Conservation (phyloP, 2,888 invertebrate species). For the Galeruca laticollis region DNA sequence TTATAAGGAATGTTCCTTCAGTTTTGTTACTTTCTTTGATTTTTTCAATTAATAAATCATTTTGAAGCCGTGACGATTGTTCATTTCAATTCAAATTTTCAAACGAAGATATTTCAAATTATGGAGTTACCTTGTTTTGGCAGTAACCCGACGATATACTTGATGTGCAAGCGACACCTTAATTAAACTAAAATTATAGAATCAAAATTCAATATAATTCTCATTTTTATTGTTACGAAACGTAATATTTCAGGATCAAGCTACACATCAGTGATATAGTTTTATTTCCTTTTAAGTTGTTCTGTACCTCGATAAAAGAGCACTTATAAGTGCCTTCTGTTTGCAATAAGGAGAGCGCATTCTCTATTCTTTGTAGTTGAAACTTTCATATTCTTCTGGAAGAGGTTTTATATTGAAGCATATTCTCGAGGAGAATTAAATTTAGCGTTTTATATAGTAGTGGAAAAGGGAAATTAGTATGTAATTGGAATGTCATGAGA, state of each 20-base stretch:
- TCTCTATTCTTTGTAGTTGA: constrained; percentile 31
- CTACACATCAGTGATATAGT: constrained; percentile 22
- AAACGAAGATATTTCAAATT: too few relatives aligned
- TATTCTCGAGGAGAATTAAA: constrained; percentile 33
- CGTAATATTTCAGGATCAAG: constrained; percentile 27
- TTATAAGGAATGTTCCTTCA: too few relatives aligned
- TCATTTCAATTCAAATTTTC: too few relatives aligned
- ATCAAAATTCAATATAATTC: constrained; percentile 3
- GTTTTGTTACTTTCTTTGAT: too few relatives aligned
- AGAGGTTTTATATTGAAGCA: constrained; percentile 35
- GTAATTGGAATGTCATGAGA: neutral
- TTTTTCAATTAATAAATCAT: too few relatives aligned
- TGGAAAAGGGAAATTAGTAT: neutral
- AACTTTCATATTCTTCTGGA: constrained; percentile 37
- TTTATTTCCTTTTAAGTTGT: constrained; percentile 24
- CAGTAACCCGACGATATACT: too few relatives aligned
- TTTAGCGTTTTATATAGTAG: constrained; percentile 2
- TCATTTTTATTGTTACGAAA: neutral
- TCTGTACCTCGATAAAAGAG: constrained; percentile 32
- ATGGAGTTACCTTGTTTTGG: too few relatives aligned
- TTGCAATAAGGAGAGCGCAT: constrained; percentile 37
- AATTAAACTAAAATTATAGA: neutral
- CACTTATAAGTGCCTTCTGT: constrained; percentile 37
- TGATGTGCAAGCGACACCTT: neutral
- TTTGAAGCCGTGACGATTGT: too few relatives aligned